A percentile compares a stretch with the other conserved stretches of the same genome.
These are phyloP conservation scores for Sebastes trivittatus DNA, from an alignment of 2,797 vertebrate species.

Conservation along the genomic window DNA sequence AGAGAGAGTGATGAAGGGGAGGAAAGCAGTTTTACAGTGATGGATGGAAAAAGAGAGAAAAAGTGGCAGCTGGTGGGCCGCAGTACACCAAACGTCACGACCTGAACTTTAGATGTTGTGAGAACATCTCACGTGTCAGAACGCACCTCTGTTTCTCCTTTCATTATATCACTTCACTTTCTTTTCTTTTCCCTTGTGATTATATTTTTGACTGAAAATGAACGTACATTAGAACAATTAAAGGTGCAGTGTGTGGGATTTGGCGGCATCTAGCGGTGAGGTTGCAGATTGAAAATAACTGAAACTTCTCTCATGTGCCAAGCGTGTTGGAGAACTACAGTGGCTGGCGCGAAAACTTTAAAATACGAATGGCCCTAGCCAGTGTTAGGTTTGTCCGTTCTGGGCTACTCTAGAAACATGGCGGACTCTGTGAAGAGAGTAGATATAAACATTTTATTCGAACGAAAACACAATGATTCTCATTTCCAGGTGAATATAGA, in stretches of 20 bases:
- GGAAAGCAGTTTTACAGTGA: slow-evolving; percentile 20
- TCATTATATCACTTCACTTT: background rate
- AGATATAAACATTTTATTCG: too few species aligned
- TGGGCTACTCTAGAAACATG: fast-evolving
- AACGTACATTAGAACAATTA: too few species aligned
- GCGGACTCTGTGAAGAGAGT: fast-evolving
- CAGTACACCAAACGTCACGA: background rate
- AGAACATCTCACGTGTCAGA: background rate
- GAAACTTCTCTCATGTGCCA: too few species aligned
- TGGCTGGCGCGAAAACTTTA: too few species aligned
- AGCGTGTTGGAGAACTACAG: fast-evolving
- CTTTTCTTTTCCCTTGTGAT: background rate
- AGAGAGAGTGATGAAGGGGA: background rate
- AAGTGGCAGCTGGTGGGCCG: background rate
- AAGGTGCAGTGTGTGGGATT: too few species aligned
- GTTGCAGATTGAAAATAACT: too few species aligned
- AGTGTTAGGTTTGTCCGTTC: too few species aligned
- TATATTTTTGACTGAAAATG: background rate
- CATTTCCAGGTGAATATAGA: fast-evolving
- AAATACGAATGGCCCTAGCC: too few species aligned
- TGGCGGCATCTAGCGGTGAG: too few species aligned
- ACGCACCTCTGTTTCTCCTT: background rate
- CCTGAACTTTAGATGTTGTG: background rate
- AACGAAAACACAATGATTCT: too few species aligned
- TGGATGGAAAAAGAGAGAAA: background rate